Evolutionary conservation across 2,888 invertebrate species (phyloP).

Genomic region (Polyommatus iphigenia): DNA sequence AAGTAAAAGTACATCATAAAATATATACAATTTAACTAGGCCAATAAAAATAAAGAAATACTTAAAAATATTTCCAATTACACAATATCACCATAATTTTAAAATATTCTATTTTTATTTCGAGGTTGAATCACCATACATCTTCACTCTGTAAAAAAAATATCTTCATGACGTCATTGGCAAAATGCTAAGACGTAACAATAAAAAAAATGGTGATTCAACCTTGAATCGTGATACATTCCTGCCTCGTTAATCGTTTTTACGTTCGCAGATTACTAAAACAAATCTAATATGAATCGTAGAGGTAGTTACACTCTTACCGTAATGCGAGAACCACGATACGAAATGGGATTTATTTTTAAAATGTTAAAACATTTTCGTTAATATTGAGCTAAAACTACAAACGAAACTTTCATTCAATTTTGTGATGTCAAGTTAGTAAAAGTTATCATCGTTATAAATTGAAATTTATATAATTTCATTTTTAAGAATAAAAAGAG

Average conservation of each 20-base stretch:
- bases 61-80: background rate
- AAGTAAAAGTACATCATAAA: background rate
- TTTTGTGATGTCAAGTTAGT: background rate
- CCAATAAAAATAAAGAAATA: background rate
- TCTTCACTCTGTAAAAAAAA: background rate
- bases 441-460: background rate
- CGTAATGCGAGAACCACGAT: background rate
- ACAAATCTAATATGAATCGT: background rate
- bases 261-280: background rate
- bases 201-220: background rate
- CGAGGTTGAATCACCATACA: background rate
- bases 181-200: background rate
- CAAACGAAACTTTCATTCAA: background rate
- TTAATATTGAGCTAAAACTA: background rate
- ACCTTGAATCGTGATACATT: background rate
- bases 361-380: background rate
- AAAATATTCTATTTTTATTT: background rate
- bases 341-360: background rate
- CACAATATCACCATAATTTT: conserved; percentile 4
- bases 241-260: background rate
- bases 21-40: background rate
- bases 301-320: background rate
- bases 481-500: background rate
- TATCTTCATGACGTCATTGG: background rate
- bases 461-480: background rate